phyloP scores from a whole-genome alignment of 2,797 vertebrate genomes.

The Heteromormyrus szaboi region DNA sequence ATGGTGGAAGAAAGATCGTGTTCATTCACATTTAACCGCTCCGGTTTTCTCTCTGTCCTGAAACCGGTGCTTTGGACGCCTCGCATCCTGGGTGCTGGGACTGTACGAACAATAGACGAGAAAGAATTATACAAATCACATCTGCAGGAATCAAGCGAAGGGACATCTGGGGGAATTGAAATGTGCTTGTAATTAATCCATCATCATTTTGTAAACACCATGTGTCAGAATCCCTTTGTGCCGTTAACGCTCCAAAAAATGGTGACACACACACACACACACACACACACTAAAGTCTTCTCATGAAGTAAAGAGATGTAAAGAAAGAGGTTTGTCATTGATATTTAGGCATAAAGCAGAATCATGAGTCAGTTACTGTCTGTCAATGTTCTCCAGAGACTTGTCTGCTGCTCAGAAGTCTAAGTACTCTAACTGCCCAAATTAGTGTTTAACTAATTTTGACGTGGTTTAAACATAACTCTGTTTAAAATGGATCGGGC shows the following conservation, averaged over 20 bases:
- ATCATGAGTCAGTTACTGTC: neutral
- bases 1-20: neutral
- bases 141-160: conserved; percentile 28
- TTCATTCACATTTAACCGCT: neutral
- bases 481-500: neutral
- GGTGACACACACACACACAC: conserved; percentile 9
- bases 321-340: conserved; percentile 17
- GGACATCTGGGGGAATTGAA: conserved; percentile 31
- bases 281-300: neutral
- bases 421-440: neutral
- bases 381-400: conserved; percentile 18
- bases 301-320: neutral
- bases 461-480: neutral
- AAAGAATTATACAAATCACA: conserved; percentile 26
- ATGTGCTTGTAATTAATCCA: conserved; percentile 45
- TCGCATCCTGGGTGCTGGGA: neutral
- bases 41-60: neutral
- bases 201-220: conserved; percentile 44
- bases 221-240: conserved; percentile 28
- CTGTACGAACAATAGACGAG: neutral
- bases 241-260: neutral
- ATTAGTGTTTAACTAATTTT: neutral
- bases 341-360: neutral
- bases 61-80: neutral
- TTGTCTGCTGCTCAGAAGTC: neutral